Base-by-base conservation (phyloP, 2,888 invertebrate species). In the Tachystola acroxantha region DNA sequence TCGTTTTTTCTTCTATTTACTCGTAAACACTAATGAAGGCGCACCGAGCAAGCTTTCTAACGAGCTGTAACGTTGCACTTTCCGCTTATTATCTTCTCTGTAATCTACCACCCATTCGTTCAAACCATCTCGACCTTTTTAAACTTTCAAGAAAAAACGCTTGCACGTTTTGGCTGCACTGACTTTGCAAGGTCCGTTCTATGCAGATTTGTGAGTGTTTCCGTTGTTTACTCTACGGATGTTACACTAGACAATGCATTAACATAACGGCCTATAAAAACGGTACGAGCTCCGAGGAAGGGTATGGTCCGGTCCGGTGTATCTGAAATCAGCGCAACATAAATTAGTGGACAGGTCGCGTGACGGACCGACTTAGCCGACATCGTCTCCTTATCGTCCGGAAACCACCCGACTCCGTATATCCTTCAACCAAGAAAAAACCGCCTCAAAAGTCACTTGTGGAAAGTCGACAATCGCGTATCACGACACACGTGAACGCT, bases 301-400 rank as follows among this genome's bases (percentile, higher is more conserved):
- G 71, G 67, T 64, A 22, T 22, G 61, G 62, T 66, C 57, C 66
- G 52, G 53, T 54, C 62, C 2, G 63, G 64, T 73, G 75, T 82
- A 84, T 81, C 74, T 67, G 62, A 69, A 79, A 84, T 84, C 82
- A 80, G 74, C 68, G 75, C 80, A 75, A 80, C 82, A 84, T 85
- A 84, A 85, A 84, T 85, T 81, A 82, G 78, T 73, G 74, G 76
- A 77, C 76, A 77, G 75, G 68, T 86, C 78, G 85, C 85, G 85
- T 84, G 85, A 82, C 82, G 79, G 68, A 67, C 74, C 59, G 76
- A 72, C 82, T 82, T 78, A 78, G 69, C 57, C 72, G 57, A 59
- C 67, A 62, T 64, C 74, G 80, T 76, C 79, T 80, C 71, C 81
- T 85, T 85, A 85, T 86, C 86, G 77, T 60, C 50, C 76, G 84